Conservation (phyloP, 2,888 invertebrate species). For the Tenthredo distinguenda region DNA sequence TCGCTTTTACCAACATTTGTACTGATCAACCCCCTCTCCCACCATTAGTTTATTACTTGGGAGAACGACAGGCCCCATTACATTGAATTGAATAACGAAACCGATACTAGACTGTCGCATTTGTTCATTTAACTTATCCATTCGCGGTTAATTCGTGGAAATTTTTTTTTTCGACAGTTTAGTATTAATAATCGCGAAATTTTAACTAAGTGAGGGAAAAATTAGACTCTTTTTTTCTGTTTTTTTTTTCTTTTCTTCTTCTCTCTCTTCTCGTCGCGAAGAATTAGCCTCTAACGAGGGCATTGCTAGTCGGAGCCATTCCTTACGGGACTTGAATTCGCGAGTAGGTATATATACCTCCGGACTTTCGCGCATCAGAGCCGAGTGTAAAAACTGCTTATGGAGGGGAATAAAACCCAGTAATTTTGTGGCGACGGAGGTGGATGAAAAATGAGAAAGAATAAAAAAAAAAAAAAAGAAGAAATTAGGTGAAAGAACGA, state of each 20-base stretch:
- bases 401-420: background rate
- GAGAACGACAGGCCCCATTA: background rate
- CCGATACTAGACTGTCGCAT: background rate
- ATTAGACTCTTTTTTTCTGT: too few relatives aligned
- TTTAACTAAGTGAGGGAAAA: too few relatives aligned
- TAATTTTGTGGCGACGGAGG: background rate
- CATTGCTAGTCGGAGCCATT: slow-evolving; percentile 4
- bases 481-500: background rate
- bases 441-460: background rate
- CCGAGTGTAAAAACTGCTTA: slow-evolving; percentile 13
- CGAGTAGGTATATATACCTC: background rate
- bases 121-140: background rate
- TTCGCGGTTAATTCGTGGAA: background rate
- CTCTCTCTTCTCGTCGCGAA: background rate
- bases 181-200: too few relatives aligned
- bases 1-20: background rate
- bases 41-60: slow-evolving; percentile 16
- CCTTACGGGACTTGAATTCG: slow-evolving; percentile 5
- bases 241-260: background rate
- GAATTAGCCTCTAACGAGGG: slow-evolving; percentile 7
- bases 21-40: background rate
- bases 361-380: background rate
- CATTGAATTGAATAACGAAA: slow-evolving; percentile 8
- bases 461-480: background rate
- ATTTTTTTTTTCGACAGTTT: background rate